phyloP scores from a whole-genome alignment of 2,113 vertebrate genomes.

The Rhinoderma darwinii region DNA sequence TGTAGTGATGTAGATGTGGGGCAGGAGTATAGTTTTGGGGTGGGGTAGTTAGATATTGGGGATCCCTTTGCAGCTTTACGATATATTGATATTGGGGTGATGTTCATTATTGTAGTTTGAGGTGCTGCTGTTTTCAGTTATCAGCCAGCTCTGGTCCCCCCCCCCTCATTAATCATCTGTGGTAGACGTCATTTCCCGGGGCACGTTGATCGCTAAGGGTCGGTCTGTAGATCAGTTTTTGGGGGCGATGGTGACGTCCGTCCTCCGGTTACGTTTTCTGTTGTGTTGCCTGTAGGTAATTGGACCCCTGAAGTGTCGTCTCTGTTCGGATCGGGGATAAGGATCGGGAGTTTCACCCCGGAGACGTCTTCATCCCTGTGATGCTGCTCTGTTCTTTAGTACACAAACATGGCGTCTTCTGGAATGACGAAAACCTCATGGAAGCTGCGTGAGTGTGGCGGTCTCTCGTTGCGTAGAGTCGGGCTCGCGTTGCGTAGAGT shows the following conservation, averaged over 20 bases:
- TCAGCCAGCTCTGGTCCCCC: no score
- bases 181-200: no score
- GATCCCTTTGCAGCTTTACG: no score
- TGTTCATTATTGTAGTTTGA: neutral
- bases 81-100: no score
- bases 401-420: conserved; percentile 78
- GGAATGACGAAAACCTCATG: conserved; percentile 87
- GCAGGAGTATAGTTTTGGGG: neutral
- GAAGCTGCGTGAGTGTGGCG: conserved; percentile 87
- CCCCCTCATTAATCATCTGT: no score
- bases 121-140: neutral
- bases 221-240: no score
- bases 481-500: neutral
- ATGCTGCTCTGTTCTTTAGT: neutral
- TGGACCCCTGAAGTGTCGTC: neutral
- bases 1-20: neutral
- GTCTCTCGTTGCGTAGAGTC: no score
- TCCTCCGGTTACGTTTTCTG: neutral
- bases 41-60: neutral
- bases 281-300: neutral
- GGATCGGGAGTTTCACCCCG: conserved; percentile 16
- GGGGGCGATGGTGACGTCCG: neutral
- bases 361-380: neutral
- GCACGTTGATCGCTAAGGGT: no score
- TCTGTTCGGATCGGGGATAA: neutral